Conservation (phyloP, 1,140 invertebrate genomes). For the Protaetia brevitarsis region DNA sequence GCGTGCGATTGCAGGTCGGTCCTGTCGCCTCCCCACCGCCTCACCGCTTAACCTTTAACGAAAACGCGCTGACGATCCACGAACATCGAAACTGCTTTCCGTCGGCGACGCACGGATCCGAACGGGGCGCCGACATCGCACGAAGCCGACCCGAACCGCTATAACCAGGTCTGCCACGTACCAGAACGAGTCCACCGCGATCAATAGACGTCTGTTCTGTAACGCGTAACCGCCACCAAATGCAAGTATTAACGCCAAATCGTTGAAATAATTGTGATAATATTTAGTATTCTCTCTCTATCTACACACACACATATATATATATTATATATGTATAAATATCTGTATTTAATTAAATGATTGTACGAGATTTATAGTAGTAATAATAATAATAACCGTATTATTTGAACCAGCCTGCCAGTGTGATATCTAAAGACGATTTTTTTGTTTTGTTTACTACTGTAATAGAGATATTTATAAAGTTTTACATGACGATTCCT, state of each 20-base stretch:
- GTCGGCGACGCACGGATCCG: constrained; percentile 28
- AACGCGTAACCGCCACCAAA: constrained; percentile 38
- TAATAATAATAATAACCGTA: constrained; percentile 38
- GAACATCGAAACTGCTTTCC: constrained; percentile 38
- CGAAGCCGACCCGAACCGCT: constrained; percentile 24
- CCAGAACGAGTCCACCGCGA: constrained; percentile 35
- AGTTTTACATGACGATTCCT: no score
- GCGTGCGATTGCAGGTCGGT: no score
- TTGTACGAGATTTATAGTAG: no score
- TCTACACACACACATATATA: no score
- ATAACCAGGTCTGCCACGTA: constrained; percentile 42
- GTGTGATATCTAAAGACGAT: constrained; percentile 22
- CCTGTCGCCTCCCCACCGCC: no score
- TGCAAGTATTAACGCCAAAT: constrained; percentile 49
- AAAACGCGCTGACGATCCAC: no score
- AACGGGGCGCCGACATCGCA: not conserved
- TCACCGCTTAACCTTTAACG: no score
- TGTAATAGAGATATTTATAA: no score
- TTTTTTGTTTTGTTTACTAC: not conserved
- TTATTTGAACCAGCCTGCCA: constrained; percentile 23
- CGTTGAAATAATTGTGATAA: constrained; percentile 48
- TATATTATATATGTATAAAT: no score
- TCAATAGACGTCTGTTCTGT: constrained; percentile 45
- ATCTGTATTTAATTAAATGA: no score
- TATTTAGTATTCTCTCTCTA: constrained; percentile 44